These are phyloP conservation scores for Palythoa heliodiscus DNA, from an alignment of 92 coral and sea anemone species.

Conservation along the genomic window DNA sequence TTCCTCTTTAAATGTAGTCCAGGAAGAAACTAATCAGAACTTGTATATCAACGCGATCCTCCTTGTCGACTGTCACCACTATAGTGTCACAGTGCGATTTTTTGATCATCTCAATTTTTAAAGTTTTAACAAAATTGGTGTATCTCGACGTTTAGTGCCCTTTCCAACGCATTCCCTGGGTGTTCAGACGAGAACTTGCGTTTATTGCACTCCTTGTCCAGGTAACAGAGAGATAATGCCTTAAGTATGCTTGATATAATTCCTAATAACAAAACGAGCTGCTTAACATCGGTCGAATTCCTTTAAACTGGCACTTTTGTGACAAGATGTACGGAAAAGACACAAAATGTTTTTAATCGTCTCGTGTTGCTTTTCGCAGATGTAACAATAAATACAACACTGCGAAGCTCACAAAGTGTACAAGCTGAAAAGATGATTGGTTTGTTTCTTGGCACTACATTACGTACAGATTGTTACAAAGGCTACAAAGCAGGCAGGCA, in stretches of 20 bases:
- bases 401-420: constrained; percentile 21
- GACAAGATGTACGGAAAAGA: constrained; percentile 28
- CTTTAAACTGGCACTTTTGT: constrained; percentile 51
- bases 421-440: constrained; percentile 33
- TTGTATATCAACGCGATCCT: background rate
- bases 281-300: constrained; percentile 54
- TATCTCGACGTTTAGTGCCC: background rate
- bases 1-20: background rate
- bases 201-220: background rate
- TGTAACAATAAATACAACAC: background rate
- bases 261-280: constrained; percentile 31
- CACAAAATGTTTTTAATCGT: background rate
- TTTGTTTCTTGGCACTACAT: constrained; percentile 4
- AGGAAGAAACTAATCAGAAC: background rate
- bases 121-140: constrained; percentile 1
- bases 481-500: constrained; percentile 21
- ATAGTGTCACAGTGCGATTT: background rate
- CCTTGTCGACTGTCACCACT: background rate
- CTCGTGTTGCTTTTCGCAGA: background rate
- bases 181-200: constrained; percentile 3
- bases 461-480: background rate
- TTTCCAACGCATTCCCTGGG: background rate
- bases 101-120: background rate
- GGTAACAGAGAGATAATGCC: constrained; percentile 40
- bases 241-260: constrained; percentile 31